phyloP scores from a whole-genome alignment of 2,888 invertebrate species.

The Endomychus coccineus region DNA sequence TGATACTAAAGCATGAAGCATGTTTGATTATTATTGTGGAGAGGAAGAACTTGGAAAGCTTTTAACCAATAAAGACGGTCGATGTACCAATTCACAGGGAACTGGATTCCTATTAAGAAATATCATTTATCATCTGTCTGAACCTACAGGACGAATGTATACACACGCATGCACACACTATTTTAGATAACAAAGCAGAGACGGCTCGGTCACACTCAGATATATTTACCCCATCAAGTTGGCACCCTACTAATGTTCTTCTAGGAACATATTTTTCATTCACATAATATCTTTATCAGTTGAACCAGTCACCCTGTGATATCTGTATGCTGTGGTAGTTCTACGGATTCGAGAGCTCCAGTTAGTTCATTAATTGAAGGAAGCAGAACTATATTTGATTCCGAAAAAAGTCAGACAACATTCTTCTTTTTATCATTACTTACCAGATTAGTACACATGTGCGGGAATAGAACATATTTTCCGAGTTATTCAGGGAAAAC shows the following conservation, averaged over 20 bases:
- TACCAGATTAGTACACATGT: no score
- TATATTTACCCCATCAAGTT: not conserved
- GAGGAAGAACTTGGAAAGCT: slow-evolving; percentile 30
- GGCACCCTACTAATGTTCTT: not conserved
- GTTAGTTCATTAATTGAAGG: no score
- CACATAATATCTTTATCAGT: no score
- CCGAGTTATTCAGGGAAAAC: no score
- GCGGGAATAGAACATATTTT: no score
- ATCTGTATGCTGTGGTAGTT: no score
- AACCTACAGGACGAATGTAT: slow-evolving; percentile 33
- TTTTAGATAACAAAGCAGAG: slow-evolving; percentile 30
- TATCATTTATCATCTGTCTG: slow-evolving; percentile 44
- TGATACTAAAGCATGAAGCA: slow-evolving; percentile 21
- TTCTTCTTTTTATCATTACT: no score
- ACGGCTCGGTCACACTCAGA: slow-evolving; percentile 21
- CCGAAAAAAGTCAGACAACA: no score
- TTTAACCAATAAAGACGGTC: slow-evolving; percentile 39
- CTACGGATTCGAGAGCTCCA: no score
- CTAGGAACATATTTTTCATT: no score
- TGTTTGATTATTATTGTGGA: slow-evolving; percentile 35
- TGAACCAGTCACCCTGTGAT: no score
- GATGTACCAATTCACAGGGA: slow-evolving; percentile 40
- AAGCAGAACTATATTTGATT: no score
- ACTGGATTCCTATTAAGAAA: slow-evolving; percentile 42
- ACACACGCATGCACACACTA: slow-evolving; percentile 32